Evolutionary conservation across 2,888 invertebrate species (phyloP).

Genomic region (Trichopoda pennipes): DNA sequence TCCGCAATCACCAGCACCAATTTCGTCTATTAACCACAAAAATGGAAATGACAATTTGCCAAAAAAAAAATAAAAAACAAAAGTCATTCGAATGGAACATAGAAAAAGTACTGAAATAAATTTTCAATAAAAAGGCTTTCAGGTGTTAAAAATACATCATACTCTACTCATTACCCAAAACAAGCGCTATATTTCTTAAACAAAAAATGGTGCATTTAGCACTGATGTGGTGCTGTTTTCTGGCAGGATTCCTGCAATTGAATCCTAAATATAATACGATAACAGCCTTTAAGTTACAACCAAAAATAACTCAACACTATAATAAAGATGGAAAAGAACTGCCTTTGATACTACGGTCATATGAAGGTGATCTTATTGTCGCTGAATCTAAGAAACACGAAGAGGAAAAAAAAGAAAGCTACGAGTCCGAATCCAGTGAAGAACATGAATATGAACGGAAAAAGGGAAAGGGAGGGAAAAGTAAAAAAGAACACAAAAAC

Average conservation of each 20-base stretch:
- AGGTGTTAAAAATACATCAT: slow-evolving; percentile 34
- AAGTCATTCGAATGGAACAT: slow-evolving; percentile 40
- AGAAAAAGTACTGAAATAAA: slow-evolving; percentile 25
- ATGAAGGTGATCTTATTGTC: slow-evolving; percentile 74
- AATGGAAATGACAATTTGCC: slow-evolving; percentile 23
- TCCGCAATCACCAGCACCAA: slow-evolving; percentile 41
- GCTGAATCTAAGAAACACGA: slow-evolving; percentile 79
- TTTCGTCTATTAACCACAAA: slow-evolving; percentile 30
- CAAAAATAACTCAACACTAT: slow-evolving; percentile 1
- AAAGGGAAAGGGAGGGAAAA: slow-evolving; percentile 86
- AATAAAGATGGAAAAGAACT: slow-evolving; percentile 22
- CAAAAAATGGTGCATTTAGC: slow-evolving; percentile 58
- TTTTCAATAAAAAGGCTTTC: slow-evolving; percentile 59
- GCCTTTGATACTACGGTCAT: background rate
- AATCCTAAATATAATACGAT: slow-evolving; percentile 39
- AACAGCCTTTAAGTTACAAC: slow-evolving; percentile 62
- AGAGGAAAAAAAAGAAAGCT: slow-evolving; percentile 75
- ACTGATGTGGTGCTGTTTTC: slow-evolving; percentile 35
- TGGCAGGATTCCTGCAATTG: slow-evolving; percentile 11
- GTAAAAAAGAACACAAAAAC: slow-evolving; percentile 87
- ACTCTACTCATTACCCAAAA: slow-evolving; percentile 1
- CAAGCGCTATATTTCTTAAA: background rate
- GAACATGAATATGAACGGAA: slow-evolving; percentile 86
- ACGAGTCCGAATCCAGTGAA: slow-evolving; percentile 84
- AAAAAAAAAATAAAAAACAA: slow-evolving; percentile 32